A percentile compares a stretch with the other conserved stretches of the same genome.
These are phyloP conservation scores for Ephialtes manifestator DNA, from an alignment of 2,888 invertebrate species.

Conservation along the genomic window DNA sequence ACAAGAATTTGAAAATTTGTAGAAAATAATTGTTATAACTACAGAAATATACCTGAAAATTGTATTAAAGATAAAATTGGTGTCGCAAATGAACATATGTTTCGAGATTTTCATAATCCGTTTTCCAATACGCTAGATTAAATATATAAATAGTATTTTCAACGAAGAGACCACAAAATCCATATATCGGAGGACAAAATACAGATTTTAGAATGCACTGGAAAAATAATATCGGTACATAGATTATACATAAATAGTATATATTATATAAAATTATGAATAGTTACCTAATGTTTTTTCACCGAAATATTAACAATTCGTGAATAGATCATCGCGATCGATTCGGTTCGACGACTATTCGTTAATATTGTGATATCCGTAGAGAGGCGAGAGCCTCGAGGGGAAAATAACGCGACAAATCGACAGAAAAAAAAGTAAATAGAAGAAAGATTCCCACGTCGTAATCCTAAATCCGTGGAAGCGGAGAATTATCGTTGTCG, in stretches of 20 bases:
- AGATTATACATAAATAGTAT: slow-evolving; percentile 24
- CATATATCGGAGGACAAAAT: slow-evolving; percentile 1
- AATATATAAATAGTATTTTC: slow-evolving; percentile 44
- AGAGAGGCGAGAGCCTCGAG: slow-evolving; percentile 6
- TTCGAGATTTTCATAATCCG: background rate
- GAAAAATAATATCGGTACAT: slow-evolving; percentile 3
- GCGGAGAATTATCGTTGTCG: slow-evolving; percentile 24
- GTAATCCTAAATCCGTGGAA: slow-evolving; percentile 6
- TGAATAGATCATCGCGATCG: slow-evolving; percentile 22
- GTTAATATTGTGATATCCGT: slow-evolving; percentile 56
- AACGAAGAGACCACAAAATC: slow-evolving; percentile 10
- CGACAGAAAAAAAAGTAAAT: slow-evolving; percentile 6
- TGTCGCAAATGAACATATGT: background rate
- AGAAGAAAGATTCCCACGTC: slow-evolving; percentile 1
- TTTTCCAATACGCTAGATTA: background rate
- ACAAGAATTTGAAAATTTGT: no score
- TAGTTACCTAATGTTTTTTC: slow-evolving; percentile 46
- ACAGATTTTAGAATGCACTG: slow-evolving; percentile 22
- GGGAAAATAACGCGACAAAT: slow-evolving; percentile 4
- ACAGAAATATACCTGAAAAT: no score
- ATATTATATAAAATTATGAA: slow-evolving; percentile 43
- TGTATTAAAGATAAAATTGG: background rate
- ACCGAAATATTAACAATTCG: slow-evolving; percentile 52
- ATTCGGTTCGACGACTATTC: slow-evolving; percentile 27
- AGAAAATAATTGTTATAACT: no score